A percentile compares a stretch with the other conserved stretches of the same genome.
These are phyloP conservation scores for Labroides dimidiatus DNA, from an alignment of 2,797 vertebrate genomes.

Conservation along the genomic window DNA sequence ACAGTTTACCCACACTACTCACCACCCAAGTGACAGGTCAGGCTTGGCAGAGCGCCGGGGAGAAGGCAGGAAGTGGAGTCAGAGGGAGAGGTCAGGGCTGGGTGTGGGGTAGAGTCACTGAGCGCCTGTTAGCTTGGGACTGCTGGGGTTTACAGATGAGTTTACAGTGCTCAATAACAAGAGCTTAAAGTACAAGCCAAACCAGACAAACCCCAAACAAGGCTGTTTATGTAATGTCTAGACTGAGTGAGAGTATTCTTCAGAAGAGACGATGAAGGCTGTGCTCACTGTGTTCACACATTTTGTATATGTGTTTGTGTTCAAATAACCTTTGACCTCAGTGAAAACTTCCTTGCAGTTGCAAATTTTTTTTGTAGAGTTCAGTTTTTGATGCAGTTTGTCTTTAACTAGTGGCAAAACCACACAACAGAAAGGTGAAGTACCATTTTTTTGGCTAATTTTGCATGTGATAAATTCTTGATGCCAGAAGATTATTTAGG, in stretches of 20 bases:
- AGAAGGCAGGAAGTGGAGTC: conserved; percentile 60
- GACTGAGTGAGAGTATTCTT: conserved; percentile 42
- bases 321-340: conserved; percentile 1
- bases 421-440: background rate
- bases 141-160: conserved; percentile 45
- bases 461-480: background rate
- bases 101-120: conserved; percentile 59
- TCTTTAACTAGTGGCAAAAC: background rate
- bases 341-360: background rate
- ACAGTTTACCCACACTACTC: conserved; percentile 63
- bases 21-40: conserved; percentile 70
- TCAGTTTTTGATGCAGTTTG: background rate
- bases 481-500: background rate
- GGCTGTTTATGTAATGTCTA: conserved; percentile 43
- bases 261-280: conserved; percentile 16
- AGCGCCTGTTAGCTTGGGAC: conserved; percentile 44
- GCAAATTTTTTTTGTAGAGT: background rate
- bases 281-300: conserved; percentile 4
- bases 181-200: conserved; percentile 30
- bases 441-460: background rate
- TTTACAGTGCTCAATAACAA: conserved; percentile 46
- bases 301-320: background rate
- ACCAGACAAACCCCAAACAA: conserved; percentile 42
- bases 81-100: conserved; percentile 62
- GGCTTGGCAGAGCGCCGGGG: conserved; percentile 60